Percentiles rank a stretch among this genome's conserved stretches.
Conservation (phyloP, 2,113 vertebrate genomes). For the Gymnobelideus leadbeateri region DNA sequence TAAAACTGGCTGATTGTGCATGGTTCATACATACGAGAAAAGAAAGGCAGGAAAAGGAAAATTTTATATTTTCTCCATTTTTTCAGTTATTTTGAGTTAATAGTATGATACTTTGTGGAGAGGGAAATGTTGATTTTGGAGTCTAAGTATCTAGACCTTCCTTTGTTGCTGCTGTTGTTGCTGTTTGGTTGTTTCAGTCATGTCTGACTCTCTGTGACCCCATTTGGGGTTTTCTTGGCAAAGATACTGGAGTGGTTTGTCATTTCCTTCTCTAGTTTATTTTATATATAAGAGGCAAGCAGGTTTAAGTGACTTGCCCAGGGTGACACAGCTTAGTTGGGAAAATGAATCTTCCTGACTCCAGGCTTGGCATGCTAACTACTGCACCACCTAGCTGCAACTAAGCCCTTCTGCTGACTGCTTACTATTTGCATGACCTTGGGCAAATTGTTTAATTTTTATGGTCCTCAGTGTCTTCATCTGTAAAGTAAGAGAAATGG, state of each 20-base stretch:
- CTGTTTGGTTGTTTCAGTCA: not conserved
- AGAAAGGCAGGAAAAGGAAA: not conserved
- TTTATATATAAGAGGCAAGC: not conserved
- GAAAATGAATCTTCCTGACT: not conserved
- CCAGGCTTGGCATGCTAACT: not conserved
- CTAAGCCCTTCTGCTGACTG: too few relatives aligned
- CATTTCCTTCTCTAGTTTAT: not conserved
- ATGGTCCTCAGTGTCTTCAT: too few relatives aligned
- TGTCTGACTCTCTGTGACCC: not conserved
- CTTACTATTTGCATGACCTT: too few relatives aligned
- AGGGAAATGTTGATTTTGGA: not conserved
- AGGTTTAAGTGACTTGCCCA: not conserved
- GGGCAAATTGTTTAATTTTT: too few relatives aligned
- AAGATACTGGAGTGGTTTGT: not conserved
- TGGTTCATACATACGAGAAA: not conserved
- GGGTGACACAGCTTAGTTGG: not conserved
- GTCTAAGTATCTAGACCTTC: not conserved
- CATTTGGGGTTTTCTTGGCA: not conserved
- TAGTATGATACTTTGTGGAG: not conserved
- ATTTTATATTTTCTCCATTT: not conserved
- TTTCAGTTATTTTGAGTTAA: not conserved
- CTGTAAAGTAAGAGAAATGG: too few relatives aligned
- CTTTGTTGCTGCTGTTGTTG: too few relatives aligned
- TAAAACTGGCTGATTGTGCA: not conserved
- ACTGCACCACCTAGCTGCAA: not conserved